Conservation (phyloP, 2,888 invertebrate genomes). For the Cybosia mesomella region DNA sequence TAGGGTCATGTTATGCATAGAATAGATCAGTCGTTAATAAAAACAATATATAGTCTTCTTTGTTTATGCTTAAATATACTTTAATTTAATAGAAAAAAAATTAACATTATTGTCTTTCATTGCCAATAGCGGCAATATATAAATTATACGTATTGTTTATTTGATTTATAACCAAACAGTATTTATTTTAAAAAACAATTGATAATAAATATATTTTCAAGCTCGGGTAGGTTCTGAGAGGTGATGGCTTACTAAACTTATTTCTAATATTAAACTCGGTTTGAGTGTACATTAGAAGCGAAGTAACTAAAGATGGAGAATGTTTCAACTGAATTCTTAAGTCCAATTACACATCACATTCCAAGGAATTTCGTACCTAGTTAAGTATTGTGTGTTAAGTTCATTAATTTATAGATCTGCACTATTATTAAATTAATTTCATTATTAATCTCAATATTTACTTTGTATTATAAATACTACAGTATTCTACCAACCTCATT, state of each 20-base stretch:
- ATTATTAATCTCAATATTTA: constrained; percentile 46
- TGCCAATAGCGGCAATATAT: neutral
- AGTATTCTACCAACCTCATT: neutral
- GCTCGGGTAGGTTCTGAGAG: neutral
- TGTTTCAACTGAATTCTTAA: constrained; percentile 1
- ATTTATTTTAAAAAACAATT: neutral
- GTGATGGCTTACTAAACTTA: no score
- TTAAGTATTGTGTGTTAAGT: constrained; percentile 38
- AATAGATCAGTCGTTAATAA: neutral
- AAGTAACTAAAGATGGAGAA: neutral
- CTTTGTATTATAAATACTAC: constrained; percentile 28
- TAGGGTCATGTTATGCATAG: neutral
- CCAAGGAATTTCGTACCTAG: constrained; percentile 41
- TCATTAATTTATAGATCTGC: constrained; percentile 22
- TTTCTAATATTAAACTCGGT: neutral
- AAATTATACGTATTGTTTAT: no score
- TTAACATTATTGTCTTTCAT: neutral
- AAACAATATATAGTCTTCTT: neutral
- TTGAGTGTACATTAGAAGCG: neutral
- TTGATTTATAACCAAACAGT: no score
- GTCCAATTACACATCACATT: constrained; percentile 31
- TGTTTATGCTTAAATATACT: neutral
- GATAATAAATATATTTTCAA: neutral
- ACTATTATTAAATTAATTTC: constrained; percentile 31
- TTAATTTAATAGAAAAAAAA: neutral